Conservation (phyloP, 2,113 vertebrate genomes). For the Pangasianodon hypophthalmus region DNA sequence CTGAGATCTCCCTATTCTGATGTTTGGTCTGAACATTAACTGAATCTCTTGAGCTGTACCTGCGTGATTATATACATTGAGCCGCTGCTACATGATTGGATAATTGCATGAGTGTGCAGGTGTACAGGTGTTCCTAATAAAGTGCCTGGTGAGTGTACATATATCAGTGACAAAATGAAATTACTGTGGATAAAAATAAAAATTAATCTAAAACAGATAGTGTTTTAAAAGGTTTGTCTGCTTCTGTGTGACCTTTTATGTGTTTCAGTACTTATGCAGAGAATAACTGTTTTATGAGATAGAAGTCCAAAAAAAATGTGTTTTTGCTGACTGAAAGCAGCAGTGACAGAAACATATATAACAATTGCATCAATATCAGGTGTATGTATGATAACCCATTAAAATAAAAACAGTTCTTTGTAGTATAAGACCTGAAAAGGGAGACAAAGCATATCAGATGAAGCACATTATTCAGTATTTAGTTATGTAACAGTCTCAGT, state of each 20-base stretch:
- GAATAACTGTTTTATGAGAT: neutral
- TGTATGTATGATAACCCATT: neutral
- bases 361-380: neutral
- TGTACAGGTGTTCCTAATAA: neutral
- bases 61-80: neutral
- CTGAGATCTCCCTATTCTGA: neutral
- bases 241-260: neutral
- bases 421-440: neutral
- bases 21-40: neutral
- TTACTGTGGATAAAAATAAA: neutral
- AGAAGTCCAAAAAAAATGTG: neutral
- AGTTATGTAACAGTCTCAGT: neutral
- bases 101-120: neutral
- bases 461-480: constrained; percentile 21
- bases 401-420: neutral
- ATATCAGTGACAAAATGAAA: neutral
- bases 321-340: too few relatives aligned
- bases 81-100: neutral
- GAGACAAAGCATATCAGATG: neutral
- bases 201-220: neutral
- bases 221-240: neutral
- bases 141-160: neutral
- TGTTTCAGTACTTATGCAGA: neutral
- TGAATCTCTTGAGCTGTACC: neutral
- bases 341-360: neutral